Evolutionary conservation across 2,888 invertebrate species (phyloP).

Genomic region (Artemia sp.): DNA sequence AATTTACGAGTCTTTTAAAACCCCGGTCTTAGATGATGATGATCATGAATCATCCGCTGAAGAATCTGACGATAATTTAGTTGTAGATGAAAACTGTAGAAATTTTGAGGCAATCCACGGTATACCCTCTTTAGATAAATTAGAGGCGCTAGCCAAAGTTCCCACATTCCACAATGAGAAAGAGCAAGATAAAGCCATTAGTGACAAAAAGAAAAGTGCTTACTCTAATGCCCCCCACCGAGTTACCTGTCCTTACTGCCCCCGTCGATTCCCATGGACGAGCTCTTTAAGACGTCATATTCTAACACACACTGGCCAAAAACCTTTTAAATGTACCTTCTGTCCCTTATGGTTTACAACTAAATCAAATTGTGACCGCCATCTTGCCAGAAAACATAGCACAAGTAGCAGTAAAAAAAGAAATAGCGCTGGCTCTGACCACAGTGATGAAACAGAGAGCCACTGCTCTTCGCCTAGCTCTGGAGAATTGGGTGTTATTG

Average conservation of each 20-base stretch:
- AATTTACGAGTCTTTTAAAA: constrained; percentile 7
- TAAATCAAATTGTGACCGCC: constrained; percentile 91
- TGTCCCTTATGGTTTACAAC: constrained; percentile 87
- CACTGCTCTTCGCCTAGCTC: constrained; percentile 25
- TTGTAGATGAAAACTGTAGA: constrained; percentile 8
- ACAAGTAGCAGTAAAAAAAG: constrained; percentile 30
- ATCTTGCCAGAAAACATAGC: constrained; percentile 70
- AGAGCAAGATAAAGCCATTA: constrained; percentile 22
- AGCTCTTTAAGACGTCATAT: constrained; percentile 87
- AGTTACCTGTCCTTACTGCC: constrained; percentile 80
- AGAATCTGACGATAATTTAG: constrained; percentile 9
- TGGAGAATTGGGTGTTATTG: constrained; percentile 31
- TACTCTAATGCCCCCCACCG: constrained; percentile 88
- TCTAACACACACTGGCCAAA: constrained; percentile 82
- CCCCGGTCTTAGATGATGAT: not conserved
- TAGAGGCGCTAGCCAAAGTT: not conserved
- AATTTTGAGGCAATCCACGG: not conserved
- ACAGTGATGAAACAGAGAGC: constrained; percentile 21
- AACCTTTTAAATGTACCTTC: constrained; percentile 85
- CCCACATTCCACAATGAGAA: not conserved
- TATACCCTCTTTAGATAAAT: constrained; percentile 2
- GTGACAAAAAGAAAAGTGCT: constrained; percentile 68
- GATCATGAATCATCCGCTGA: not conserved
- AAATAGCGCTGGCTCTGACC: constrained; percentile 2
- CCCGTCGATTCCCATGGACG: constrained; percentile 88